Evolutionary conservation across 2,797 vertebrate genomes (phyloP).

Genomic region (Eleutherodactylus coqui): DNA sequence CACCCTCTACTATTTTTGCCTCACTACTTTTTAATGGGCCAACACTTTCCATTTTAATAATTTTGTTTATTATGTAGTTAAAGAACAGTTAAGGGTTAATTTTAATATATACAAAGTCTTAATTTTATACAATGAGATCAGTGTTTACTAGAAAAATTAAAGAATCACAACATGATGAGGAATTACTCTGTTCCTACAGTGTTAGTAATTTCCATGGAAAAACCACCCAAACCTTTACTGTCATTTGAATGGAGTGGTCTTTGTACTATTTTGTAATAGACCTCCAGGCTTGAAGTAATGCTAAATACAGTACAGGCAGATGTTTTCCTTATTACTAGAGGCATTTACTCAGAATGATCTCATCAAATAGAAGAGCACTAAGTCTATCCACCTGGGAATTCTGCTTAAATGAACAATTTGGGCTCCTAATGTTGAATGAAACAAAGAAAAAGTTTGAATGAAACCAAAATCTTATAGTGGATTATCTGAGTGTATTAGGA

Average conservation of each 20-base stretch:
- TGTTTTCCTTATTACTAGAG: slow-evolving; percentile 78
- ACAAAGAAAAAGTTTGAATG: not conserved
- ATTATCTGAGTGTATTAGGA: no score
- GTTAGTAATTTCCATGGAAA: slow-evolving; percentile 66
- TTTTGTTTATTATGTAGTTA: no score
- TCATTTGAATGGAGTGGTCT: slow-evolving; percentile 69
- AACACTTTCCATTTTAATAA: no score
- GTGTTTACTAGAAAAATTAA: not conserved
- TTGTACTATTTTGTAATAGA: slow-evolving; percentile 35
- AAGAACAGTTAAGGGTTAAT: no score
- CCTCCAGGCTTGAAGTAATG: slow-evolving; percentile 76
- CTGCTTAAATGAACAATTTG: slow-evolving; percentile 70
- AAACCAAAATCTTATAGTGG: not conserved
- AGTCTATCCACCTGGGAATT: slow-evolving; percentile 71
- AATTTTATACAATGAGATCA: not conserved
- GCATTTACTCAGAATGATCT: slow-evolving; percentile 83
- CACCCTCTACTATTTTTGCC: no score
- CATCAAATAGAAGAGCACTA: slow-evolving; percentile 72
- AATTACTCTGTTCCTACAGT: slow-evolving; percentile 62
- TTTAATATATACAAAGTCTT: not conserved
- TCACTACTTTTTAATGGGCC: no score
- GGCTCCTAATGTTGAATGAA: slow-evolving; percentile 14
- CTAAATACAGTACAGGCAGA: slow-evolving; percentile 73
- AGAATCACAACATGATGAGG: not conserved
- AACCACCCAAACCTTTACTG: slow-evolving; percentile 66